Base-by-base conservation (phyloP, 2,888 invertebrate genomes). In the Protodeltote pygarga region DNA sequence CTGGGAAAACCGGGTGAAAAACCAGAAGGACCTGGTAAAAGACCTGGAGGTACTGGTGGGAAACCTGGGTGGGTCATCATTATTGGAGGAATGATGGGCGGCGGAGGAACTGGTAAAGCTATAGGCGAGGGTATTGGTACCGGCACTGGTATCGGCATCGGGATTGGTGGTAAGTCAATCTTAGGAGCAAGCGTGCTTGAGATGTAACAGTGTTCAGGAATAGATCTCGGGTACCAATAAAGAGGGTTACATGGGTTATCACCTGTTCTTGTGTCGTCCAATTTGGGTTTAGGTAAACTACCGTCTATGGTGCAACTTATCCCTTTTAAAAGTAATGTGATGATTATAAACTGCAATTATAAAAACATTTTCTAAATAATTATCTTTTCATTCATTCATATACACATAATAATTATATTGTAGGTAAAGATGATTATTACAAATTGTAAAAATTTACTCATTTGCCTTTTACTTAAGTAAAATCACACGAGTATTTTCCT, bases 181-280 rank as follows among this genome's bases (percentile, higher is more conserved):
- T 32, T 46, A 0, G 53, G 42, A 13, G 46, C 40, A 2, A 31
- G 20, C 5, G 37, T 44, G 2, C 32, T 40, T 17, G 49, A 69
- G 4, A 38, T 45, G 32, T 69, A 54, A 24, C 82, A 81, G 28
- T 64, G 68, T 3, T 73, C 74, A 3, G 82, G 81, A 27, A 82
- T 59, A 0, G 55, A 4, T 17, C 39, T 67, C 0, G 81, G 81
- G 44, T 86, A 90, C 90, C 90, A 91, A 44, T 85, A 91, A 0
- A 86, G 63, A 0, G 87, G 84, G 25, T 88, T 83, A 57, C 90
- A 90, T 1, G 83, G 82, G 51, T 89, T 73, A 10, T 75, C 75
- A 5, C 66, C 66, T 0, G 55, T 40, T 11, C 42, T 47, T 3
- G 41, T 40, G 0, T 15, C 29, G 10, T 62, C 54, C 14, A 8